Evolutionary conservation across 2,797 vertebrate genomes (phyloP).

Genomic region (Ctenosaura bakeri): DNA sequence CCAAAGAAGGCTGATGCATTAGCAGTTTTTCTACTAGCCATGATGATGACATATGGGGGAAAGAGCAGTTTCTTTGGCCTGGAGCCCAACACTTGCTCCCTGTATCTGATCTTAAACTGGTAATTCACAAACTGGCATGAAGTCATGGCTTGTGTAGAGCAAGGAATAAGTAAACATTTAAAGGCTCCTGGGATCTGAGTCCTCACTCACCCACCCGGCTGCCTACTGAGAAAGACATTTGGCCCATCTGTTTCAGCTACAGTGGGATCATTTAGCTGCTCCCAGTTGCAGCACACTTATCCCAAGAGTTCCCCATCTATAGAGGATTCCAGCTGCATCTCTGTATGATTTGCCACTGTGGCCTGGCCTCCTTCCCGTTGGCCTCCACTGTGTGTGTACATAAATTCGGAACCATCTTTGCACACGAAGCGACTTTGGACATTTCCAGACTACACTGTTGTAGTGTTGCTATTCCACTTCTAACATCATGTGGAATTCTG

Average conservation of each 20-base stretch:
- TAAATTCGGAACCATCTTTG: not conserved
- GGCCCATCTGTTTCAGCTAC: not conserved
- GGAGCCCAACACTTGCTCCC: not conserved
- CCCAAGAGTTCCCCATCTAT: not conserved
- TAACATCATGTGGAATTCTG: too few relatives aligned
- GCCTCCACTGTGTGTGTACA: not conserved
- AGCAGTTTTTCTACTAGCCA: constrained; percentile 13
- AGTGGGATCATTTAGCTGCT: not conserved
- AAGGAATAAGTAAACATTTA: not conserved
- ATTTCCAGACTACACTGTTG: too few relatives aligned
- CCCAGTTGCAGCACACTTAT: not conserved
- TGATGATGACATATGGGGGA: not conserved
- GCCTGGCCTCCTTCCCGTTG: not conserved
- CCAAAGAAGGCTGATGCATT: constrained; percentile 13
- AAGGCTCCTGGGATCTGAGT: constrained; percentile 14
- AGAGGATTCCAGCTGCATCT: not conserved
- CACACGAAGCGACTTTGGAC: too few relatives aligned
- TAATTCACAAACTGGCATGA: not conserved
- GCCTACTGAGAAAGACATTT: too few relatives aligned
- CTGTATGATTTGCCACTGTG: not conserved
- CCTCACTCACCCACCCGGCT: constrained; percentile 20
- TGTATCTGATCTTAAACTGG: not conserved
- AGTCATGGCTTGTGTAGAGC: too few relatives aligned
- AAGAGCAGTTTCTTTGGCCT: not conserved
- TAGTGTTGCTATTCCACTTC: too few relatives aligned